These are phyloP conservation scores for Eupithecia dodoneata DNA, from an alignment of 2,888 invertebrate genomes.

Conservation along the genomic window DNA sequence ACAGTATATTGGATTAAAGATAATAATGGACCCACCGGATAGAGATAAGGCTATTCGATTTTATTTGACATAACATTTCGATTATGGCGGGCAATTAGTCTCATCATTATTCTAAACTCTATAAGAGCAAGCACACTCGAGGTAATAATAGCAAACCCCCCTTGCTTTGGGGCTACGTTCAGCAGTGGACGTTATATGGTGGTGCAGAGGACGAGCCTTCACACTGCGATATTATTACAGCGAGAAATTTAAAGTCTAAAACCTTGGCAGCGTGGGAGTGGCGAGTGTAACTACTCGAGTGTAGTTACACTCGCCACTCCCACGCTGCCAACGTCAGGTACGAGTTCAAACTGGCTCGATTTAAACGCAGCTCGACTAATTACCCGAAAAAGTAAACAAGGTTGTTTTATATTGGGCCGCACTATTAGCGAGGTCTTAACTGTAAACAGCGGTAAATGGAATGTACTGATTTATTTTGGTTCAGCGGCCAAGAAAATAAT, in stretches of 20 bases:
- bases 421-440: conserved; percentile 23
- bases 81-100: not conserved
- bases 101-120: not conserved
- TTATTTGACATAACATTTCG: not conserved
- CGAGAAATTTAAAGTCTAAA: not conserved
- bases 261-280: no score
- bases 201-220: not conserved
- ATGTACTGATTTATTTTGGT: conserved; percentile 28
- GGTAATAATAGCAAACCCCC: not conserved
- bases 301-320: not conserved
- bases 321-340: not conserved
- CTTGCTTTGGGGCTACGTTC: not conserved
- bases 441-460: conserved; percentile 18
- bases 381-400: conserved; percentile 42
- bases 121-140: not conserved
- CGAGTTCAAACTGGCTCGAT: conserved; percentile 7
- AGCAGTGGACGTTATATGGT: not conserved
- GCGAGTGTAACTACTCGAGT: no score
- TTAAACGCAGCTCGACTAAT: conserved; percentile 33
- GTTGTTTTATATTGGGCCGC: conserved; percentile 31
- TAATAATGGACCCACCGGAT: not conserved
- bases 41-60: not conserved
- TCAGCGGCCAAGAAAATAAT: conserved; percentile 3
- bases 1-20: no score
- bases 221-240: not conserved